Evolutionary conservation across 2,888 invertebrate genomes (phyloP).

Genomic region (Callinectes sapidus): DNA sequence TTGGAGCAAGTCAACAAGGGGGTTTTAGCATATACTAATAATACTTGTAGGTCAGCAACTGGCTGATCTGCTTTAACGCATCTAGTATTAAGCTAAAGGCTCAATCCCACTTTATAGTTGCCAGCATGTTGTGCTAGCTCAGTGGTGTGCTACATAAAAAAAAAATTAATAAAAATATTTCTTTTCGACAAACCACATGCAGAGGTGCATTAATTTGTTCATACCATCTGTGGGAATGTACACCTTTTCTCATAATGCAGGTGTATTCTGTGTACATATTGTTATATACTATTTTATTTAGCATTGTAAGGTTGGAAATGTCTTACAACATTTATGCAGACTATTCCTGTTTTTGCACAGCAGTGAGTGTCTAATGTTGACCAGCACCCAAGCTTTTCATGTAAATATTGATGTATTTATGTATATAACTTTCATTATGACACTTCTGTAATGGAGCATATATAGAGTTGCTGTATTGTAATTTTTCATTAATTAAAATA

Average conservation of each 20-base stretch:
- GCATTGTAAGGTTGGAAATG: background rate
- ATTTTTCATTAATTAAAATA: background rate
- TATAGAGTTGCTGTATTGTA: background rate
- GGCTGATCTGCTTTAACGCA: background rate
- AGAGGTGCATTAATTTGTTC: background rate
- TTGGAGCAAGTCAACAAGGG: background rate
- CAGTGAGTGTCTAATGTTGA: background rate
- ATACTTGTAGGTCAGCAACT: background rate
- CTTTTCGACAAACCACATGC: background rate
- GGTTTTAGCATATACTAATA: background rate
- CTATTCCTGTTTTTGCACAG: background rate
- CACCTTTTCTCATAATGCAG: background rate
- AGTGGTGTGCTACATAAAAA: background rate
- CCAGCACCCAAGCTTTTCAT: background rate
- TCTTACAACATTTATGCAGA: background rate
- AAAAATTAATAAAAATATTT: background rate
- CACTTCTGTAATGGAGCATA: background rate
- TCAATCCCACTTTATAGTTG: background rate
- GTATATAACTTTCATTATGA: background rate
- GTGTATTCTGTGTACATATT: background rate
- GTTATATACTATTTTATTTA: background rate
- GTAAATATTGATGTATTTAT: background rate
- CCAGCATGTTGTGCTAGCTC: background rate
- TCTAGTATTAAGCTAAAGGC: background rate
- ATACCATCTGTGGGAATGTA: background rate